Percentiles rank a stretch among this genome's conserved stretches.
These are phyloP conservation scores for Astyanax mexicanus DNA, from an alignment of 2,797 vertebrate species.

Conservation along the genomic window DNA sequence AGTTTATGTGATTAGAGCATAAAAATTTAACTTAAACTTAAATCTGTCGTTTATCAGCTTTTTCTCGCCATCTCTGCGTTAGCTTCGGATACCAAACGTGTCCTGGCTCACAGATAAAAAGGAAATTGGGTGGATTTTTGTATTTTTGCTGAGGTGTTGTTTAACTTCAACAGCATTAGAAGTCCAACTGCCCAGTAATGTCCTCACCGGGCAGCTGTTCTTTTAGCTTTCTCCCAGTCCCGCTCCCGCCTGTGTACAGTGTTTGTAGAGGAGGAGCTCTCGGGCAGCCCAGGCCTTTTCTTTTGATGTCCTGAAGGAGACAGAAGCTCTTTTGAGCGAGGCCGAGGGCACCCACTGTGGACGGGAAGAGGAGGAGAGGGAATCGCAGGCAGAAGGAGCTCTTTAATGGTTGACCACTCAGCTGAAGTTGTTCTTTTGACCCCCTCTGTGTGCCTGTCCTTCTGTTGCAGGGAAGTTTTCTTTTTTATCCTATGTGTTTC, in stretches of 20 bases:
- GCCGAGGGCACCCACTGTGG: slow-evolving; percentile 14
- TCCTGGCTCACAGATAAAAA: too few species aligned
- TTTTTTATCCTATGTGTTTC: not conserved
- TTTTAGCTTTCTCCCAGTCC: slow-evolving; percentile 57
- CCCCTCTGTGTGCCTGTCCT: not conserved
- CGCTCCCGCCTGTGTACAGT: slow-evolving; percentile 52
- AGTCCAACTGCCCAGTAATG: slow-evolving; percentile 29
- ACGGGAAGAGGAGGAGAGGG: slow-evolving; percentile 37
- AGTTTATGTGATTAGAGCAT: too few species aligned
- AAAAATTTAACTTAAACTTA: too few species aligned
- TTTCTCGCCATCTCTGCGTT: too few species aligned
- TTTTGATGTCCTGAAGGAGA: slow-evolving; percentile 44
- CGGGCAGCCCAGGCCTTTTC: slow-evolving; percentile 56
- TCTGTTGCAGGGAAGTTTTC: not conserved
- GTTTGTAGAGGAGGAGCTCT: slow-evolving; percentile 56
- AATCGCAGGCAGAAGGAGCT: slow-evolving; percentile 52
- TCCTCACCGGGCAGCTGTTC: slow-evolving; percentile 62
- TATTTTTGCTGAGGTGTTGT: too few species aligned
- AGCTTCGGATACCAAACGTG: too few species aligned
- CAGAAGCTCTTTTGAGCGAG: slow-evolving; percentile 63
- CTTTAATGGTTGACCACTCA: slow-evolving; percentile 11
- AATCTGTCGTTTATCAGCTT: too few species aligned
- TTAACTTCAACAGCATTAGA: too few species aligned
- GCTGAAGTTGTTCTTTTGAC: slow-evolving; percentile 19
- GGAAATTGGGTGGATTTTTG: too few species aligned